Percentiles rank a stretch among this genome's conserved stretches.
Evolutionary conservation across 1,140 invertebrate genomes (phyloP).

Genomic region (Drosophila kohkoa): DNA sequence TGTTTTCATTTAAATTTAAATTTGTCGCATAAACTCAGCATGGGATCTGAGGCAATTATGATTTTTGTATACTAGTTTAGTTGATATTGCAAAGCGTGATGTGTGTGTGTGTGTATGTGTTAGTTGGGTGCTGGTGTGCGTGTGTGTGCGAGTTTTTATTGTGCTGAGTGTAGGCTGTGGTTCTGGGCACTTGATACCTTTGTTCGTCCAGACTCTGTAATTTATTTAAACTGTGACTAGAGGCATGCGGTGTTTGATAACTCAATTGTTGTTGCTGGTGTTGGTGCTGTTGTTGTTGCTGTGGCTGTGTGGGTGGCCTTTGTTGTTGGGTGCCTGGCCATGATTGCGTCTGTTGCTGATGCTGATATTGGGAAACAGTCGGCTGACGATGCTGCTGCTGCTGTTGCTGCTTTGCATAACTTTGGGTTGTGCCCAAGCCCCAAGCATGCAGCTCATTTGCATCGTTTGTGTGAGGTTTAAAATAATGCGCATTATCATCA

Average conservation of each 20-base stretch:
- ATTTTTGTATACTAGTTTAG: slow-evolving; percentile 9
- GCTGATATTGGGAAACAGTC: slow-evolving; percentile 9
- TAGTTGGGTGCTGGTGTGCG: not conserved
- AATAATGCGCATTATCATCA: slow-evolving; percentile 80
- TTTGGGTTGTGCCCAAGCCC: slow-evolving; percentile 85
- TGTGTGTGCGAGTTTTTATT: slow-evolving; percentile 14
- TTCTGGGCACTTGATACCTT: slow-evolving; percentile 65
- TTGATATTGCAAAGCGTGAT: not conserved
- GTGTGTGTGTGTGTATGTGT: slow-evolving; percentile 2
- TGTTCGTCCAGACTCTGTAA: slow-evolving; percentile 77
- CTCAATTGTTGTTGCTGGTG: slow-evolving; percentile 69
- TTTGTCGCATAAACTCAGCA: not conserved
- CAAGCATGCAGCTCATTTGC: slow-evolving; percentile 87
- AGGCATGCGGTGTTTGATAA: slow-evolving; percentile 72
- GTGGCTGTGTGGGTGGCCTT: slow-evolving; percentile 52
- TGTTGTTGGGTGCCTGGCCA: slow-evolving; percentile 46
- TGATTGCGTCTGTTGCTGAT: slow-evolving; percentile 65
- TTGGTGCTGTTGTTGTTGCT: slow-evolving; percentile 51
- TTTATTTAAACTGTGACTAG: slow-evolving; percentile 83
- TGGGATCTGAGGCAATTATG: slow-evolving; percentile 5
- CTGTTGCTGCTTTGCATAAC: slow-evolving; percentile 30
- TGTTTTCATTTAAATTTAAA: slow-evolving; percentile 2
- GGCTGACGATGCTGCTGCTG: slow-evolving; percentile 21
- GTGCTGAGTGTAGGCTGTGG: slow-evolving; percentile 14
- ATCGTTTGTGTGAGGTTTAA: slow-evolving; percentile 86